These are phyloP conservation scores for Campoplex capitator DNA, from an alignment of 2,888 invertebrate genomes.

Conservation along the genomic window DNA sequence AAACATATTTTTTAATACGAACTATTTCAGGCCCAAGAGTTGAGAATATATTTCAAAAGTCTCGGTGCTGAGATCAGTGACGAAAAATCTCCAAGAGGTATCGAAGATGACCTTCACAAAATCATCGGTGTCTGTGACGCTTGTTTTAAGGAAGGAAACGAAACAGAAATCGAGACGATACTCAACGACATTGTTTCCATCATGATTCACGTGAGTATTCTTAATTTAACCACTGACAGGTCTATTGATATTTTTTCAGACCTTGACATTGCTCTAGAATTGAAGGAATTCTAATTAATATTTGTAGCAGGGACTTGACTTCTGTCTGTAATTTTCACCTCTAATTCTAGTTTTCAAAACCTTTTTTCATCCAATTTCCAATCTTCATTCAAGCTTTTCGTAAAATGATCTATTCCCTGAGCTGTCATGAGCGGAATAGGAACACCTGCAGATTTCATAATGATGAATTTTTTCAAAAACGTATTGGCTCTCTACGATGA, in stretches of 20 bases:
- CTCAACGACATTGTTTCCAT: slow-evolving; percentile 98
- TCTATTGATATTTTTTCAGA: not conserved
- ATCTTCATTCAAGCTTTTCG: too few species aligned
- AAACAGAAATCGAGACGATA: slow-evolving; percentile 95
- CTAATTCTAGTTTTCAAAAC: too few species aligned
- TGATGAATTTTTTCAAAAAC: not conserved
- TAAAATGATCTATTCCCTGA: too few species aligned
- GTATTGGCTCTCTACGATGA: not conserved
- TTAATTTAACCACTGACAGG: not conserved
- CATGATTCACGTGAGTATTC: slow-evolving; percentile 91
- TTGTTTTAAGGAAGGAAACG: slow-evolving; percentile 95
- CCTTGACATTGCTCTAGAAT: not conserved
- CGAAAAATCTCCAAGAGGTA: slow-evolving; percentile 94
- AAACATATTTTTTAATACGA: slow-evolving; percentile 7
- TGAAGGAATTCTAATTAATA: not conserved
- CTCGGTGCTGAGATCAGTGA: slow-evolving; percentile 97
- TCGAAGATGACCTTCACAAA: slow-evolving; percentile 97
- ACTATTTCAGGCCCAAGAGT: slow-evolving; percentile 90
- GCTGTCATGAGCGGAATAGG: too few species aligned
- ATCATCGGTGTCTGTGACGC: slow-evolving; percentile 97
- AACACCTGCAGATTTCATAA: too few species aligned
- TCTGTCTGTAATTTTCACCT: not conserved
- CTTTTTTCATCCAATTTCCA: not conserved
- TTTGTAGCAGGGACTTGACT: too few species aligned
- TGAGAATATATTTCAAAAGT: slow-evolving; percentile 95